phyloP scores from a whole-genome alignment of 2,113 vertebrate species.

The Chelonoidis abingdonii region DNA sequence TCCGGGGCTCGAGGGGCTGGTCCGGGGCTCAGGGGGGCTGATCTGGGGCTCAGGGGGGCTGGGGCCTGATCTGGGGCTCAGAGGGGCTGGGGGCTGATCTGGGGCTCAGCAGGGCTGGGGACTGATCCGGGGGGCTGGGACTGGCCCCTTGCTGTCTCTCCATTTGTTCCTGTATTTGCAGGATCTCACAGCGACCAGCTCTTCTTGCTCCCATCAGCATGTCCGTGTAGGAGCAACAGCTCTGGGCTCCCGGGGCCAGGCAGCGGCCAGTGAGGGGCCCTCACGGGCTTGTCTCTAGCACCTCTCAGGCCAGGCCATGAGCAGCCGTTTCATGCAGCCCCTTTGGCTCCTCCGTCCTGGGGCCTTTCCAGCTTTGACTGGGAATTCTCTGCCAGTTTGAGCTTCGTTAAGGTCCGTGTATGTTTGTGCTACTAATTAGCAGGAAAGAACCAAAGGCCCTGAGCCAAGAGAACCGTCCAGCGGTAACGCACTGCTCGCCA shows the following conservation, averaged over 20 bases:
- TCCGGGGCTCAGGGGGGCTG: too few relatives aligned
- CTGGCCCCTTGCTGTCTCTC: not conserved
- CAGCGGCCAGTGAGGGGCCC: not conserved
- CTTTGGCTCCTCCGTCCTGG: not conserved
- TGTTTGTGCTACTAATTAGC: not conserved
- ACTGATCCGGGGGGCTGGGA: conserved; percentile 3
- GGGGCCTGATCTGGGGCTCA: not conserved
- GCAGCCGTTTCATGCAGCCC: not conserved
- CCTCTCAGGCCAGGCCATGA: not conserved
- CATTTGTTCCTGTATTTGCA: not conserved
- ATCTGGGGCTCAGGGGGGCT: too few relatives aligned
- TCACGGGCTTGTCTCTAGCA: not conserved
- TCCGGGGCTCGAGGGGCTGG: not conserved
- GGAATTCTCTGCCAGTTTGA: not conserved
- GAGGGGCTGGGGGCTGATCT: conserved; percentile 39
- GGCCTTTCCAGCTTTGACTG: not conserved
- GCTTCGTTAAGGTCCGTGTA: not conserved
- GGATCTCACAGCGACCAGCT: not conserved
- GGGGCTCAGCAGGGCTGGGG: conserved; percentile 19
- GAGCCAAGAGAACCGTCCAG: not conserved
- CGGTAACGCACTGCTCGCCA: too few relatives aligned
- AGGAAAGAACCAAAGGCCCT: not conserved
- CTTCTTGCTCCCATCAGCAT: not conserved
- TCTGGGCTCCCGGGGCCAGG: not conserved
- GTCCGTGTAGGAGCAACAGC: not conserved